These are phyloP conservation scores for Otocyon megalotis DNA, from an alignment of 2,113 vertebrate genomes.

Conservation along the genomic window DNA sequence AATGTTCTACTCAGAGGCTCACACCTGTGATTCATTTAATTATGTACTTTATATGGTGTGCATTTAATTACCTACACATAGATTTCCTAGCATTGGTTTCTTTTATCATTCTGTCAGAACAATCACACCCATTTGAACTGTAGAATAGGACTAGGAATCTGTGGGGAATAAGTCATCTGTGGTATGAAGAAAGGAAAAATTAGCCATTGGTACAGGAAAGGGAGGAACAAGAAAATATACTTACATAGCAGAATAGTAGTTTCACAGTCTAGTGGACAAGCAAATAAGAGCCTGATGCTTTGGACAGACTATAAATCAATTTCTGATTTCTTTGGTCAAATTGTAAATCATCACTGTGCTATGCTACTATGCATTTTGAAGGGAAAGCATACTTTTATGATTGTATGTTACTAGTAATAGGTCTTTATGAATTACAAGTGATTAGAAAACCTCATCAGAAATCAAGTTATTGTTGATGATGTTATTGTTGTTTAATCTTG, in stretches of 20 bases:
- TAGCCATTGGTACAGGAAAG: constrained; percentile 64
- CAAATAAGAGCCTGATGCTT: constrained; percentile 74
- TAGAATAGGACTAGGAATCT: constrained; percentile 43
- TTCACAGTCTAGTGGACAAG: constrained; percentile 80
- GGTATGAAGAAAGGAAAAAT: constrained; percentile 73
- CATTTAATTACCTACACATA: constrained; percentile 6
- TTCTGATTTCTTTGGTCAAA: constrained; percentile 80
- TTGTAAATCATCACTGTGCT: constrained; percentile 80
- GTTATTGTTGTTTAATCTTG: constrained; percentile 37
- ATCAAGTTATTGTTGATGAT: neutral
- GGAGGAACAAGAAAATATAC: constrained; percentile 75
- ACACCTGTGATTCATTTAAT: constrained; percentile 45
- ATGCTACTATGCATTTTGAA: constrained; percentile 56
- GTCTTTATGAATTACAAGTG: constrained; percentile 39
- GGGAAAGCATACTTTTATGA: constrained; percentile 9
- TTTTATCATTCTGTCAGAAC: constrained; percentile 51
- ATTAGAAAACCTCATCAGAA: constrained; percentile 58
- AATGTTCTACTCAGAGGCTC: constrained; percentile 3
- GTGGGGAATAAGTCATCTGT: constrained; percentile 74
- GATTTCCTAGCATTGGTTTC: neutral
- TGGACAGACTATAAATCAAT: constrained; percentile 82
- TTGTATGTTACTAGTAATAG: constrained; percentile 47
- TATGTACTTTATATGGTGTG: neutral
- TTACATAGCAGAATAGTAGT: constrained; percentile 77
- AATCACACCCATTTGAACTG: constrained; percentile 57